These are phyloP conservation scores for Andricus grossulariae DNA, from an alignment of 1,140 invertebrate genomes.

Conservation along the genomic window DNA sequence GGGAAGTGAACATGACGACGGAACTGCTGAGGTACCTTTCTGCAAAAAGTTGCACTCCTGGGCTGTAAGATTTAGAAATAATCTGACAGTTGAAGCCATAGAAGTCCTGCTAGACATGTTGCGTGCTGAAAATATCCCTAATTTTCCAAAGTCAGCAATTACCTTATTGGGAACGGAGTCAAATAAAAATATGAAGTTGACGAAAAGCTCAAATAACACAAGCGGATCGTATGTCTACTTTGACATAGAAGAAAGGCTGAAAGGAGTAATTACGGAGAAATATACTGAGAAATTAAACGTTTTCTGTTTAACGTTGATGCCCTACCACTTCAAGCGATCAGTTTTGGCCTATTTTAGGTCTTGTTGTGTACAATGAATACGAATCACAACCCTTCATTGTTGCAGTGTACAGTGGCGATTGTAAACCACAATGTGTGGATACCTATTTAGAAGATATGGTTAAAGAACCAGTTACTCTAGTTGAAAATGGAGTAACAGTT, in stretches of 20 bases:
- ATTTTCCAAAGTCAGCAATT: not conserved
- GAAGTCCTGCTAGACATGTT: not conserved
- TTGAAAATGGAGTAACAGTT: not conserved
- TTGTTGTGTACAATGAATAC: not conserved
- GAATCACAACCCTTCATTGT: not conserved
- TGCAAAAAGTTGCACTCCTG: not conserved
- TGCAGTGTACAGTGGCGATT: not conserved
- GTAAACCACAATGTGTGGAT: not conserved
- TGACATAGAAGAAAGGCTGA: slow-evolving; percentile 22
- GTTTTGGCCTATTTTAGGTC: not conserved
- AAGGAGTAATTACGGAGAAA: not conserved
- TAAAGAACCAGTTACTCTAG: not conserved
- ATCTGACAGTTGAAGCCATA: not conserved
- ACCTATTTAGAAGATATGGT: not conserved
- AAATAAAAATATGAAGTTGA: not conserved
- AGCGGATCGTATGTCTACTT: slow-evolving; percentile 35
- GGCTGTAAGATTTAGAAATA: not conserved
- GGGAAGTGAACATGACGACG: too few relatives aligned
- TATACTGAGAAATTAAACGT: not conserved
- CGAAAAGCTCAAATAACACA: not conserved
- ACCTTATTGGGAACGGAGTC: not conserved
- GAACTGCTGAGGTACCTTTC: not conserved
- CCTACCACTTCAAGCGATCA: not conserved
- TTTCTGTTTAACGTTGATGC: not conserved
- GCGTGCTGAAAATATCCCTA: not conserved